phyloP scores from a whole-genome alignment of 2,797 vertebrate species.

The Protonibea diacanthus region DNA sequence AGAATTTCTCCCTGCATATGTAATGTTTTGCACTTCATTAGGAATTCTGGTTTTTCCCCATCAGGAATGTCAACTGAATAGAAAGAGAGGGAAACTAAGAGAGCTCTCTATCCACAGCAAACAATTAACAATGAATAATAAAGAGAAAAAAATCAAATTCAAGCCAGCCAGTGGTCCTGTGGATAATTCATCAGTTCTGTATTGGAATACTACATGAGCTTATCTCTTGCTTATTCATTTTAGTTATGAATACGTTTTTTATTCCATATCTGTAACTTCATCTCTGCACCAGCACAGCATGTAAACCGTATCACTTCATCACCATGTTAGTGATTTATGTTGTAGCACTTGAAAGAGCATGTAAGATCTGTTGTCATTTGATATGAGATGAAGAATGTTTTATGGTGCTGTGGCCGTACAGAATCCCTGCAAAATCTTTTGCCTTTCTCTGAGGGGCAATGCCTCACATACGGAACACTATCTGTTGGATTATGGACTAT shows the following conservation, averaged over 20 bases:
- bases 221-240: constrained; percentile 41
- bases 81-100: constrained; percentile 74
- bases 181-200: constrained; percentile 59
- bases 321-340: constrained; percentile 31
- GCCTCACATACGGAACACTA: background rate
- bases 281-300: constrained; percentile 31
- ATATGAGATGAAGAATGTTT: background rate
- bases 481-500: background rate
- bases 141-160: constrained; percentile 55
- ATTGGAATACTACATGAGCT: constrained; percentile 45
- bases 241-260: constrained; percentile 31
- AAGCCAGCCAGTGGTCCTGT: constrained; percentile 49
- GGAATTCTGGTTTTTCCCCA: constrained; percentile 84
- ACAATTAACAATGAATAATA: constrained; percentile 85
- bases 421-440: background rate
- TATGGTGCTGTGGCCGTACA: background rate
- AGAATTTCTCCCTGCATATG: constrained; percentile 81
- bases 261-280: constrained; percentile 36
- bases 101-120: constrained; percentile 75
- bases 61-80: constrained; percentile 83
- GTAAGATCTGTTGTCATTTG: background rate
- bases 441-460: background rate
- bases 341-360: background rate
- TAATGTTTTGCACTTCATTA: constrained; percentile 84
- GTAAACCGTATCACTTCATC: constrained; percentile 16